Percentiles rank a stretch among this genome's conserved stretches.
These are phyloP conservation scores for Columba guinea DNA, from an alignment of 2,797 vertebrate genomes.

Conservation along the genomic window DNA sequence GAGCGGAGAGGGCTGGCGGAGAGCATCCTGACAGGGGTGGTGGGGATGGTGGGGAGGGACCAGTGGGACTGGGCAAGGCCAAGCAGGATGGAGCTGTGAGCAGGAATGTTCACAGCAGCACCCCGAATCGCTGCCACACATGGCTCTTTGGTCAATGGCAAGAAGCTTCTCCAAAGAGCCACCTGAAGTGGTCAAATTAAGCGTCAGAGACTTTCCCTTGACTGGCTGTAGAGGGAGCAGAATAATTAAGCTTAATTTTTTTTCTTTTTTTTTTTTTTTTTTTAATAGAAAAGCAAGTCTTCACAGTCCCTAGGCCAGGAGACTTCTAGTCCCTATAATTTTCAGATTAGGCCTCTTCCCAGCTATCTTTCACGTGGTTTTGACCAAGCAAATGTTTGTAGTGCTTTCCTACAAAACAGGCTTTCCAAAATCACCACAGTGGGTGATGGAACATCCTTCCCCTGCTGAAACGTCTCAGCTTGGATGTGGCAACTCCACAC, in stretches of 20 bases:
- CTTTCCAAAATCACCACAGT: not conserved
- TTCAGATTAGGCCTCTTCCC: not conserved
- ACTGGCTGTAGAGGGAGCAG: not conserved
- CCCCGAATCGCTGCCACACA: rapidly evolving
- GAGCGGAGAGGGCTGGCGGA: not conserved
- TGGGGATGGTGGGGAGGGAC: not conserved
- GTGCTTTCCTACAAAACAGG: not conserved
- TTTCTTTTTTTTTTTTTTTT: not conserved
- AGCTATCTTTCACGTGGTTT: not conserved
- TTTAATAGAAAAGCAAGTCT: not conserved
- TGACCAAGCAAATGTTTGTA: not conserved
- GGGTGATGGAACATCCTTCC: not conserved
- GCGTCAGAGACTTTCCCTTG: not conserved
- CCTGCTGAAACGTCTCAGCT: not conserved
- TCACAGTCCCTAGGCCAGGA: not conserved
- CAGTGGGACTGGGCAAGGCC: not conserved
- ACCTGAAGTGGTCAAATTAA: not conserved
- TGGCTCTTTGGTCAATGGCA: not conserved
- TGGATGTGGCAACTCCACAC: not conserved
- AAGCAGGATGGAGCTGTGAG: not conserved
- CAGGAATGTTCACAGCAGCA: rapidly evolving
- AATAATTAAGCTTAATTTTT: not conserved
- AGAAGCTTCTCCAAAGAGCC: not conserved
- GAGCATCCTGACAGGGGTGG: not conserved
- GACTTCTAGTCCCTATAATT: not conserved